Evolutionary conservation across 2,113 vertebrate genomes (phyloP), one percentile per base, ranked within the genome.

Genomic region (Chelonoidis abingdonii): DNA sequence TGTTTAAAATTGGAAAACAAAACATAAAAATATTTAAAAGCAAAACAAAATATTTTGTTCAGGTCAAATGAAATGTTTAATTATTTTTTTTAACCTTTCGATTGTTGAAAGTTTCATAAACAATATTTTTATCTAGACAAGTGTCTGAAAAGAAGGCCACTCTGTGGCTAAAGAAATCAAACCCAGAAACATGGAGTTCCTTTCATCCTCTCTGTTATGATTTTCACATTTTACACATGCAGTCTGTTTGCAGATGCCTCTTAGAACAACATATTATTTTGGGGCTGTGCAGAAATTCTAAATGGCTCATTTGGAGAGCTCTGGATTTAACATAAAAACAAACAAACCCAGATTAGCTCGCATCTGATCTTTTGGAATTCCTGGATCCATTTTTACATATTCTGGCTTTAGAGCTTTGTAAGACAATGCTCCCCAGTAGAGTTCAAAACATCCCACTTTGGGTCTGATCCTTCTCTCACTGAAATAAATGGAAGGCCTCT

Each of bases 281-380:
- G 94, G 96, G 94, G 92, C 75, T 90, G 90, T 78, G 84, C 84
- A 96, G 89, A 95, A 93, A 92, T 95, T 95, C 56, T 81, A 31
- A 87, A 83, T 91, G 86, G 91, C 80, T 94, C 95, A 92, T 88
- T 84, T 87, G 65, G 83, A 89, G 88, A 82, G 83, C 79, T 88
- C 94, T 90, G 88, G 92, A 82, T 89, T 91, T 91, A 87, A 95
- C 92, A 88, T 69, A 5, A 29, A 9, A 56, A 5, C 41, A 79
- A 80, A 3, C 27, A 84, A 62, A 56, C 25, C 2, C n/a, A 27
- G 75, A 13, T 80, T 85, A 95, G 89, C 90, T 72, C 54, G 14
- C 57, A n/a, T 56, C 89, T 59, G 13, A 78, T 92, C 83, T 89
- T 95, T 96, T 88, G 59, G 83, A 88, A 86, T 86, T 80, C 93